phyloP scores from a whole-genome alignment of 2,113 vertebrate species.

The Chionomys nivalis region DNA sequence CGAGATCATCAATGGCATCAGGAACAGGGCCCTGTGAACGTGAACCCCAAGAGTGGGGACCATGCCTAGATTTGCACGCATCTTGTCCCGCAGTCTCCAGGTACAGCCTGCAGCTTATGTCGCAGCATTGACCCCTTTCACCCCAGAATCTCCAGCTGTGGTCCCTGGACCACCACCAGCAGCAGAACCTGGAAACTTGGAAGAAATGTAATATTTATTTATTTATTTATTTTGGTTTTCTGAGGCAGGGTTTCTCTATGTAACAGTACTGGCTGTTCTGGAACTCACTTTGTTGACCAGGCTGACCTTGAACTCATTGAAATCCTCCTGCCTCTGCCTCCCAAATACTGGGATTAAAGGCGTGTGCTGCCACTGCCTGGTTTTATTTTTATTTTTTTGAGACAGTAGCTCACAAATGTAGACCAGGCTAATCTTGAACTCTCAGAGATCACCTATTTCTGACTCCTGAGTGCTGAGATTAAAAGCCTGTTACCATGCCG shows the following conservation, averaged over 20 bases:
- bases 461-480: neutral
- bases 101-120: neutral
- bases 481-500: neutral
- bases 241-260: too few species aligned
- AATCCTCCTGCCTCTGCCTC: too few species aligned
- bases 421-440: neutral
- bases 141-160: neutral
- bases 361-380: too few species aligned
- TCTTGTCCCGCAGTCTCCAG: neutral
- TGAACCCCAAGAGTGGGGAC: neutral
- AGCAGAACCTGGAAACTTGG: neutral
- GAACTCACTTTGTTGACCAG: too few species aligned
- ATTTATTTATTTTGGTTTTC: too few species aligned
- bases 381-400: neutral
- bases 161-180: neutral
- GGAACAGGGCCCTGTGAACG: neutral
- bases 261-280: too few species aligned
- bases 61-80: too few species aligned
- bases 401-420: neutral
- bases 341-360: too few species aligned
- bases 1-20: constrained; percentile 7
- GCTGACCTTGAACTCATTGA: too few species aligned
- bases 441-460: neutral
- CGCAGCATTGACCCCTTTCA: neutral
- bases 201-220: neutral